phyloP scores from a whole-genome alignment of 1,140 invertebrate species.

The Halictus rubicundus region DNA sequence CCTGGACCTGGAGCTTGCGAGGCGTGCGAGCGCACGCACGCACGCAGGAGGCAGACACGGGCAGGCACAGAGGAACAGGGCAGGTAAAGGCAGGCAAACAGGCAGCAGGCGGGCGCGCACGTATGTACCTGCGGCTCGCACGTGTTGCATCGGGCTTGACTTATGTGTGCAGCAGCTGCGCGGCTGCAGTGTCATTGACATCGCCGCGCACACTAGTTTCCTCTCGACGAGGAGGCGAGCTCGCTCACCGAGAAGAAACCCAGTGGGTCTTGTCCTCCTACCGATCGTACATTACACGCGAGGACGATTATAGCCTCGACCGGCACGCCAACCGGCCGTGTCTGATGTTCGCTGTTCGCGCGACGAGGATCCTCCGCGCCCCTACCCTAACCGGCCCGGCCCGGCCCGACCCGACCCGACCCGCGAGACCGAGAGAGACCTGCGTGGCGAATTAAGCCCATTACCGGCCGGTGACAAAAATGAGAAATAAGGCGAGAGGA shows the following conservation, averaged over 20 bases:
- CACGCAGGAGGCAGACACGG: no score
- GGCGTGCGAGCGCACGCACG: no score
- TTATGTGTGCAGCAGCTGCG: constrained; percentile 75
- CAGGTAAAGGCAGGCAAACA: no score
- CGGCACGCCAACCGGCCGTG: constrained; percentile 62
- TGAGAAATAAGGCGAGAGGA: constrained; percentile 29
- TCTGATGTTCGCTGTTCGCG: constrained; percentile 63
- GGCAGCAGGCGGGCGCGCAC: not conserved
- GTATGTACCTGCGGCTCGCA: constrained; percentile 59
- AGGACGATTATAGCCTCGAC: constrained; percentile 71
- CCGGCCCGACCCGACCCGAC: not conserved
- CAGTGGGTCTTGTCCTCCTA: constrained; percentile 68
- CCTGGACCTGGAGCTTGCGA: not conserved
- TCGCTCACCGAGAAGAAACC: constrained; percentile 59
- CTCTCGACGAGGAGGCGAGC: constrained; percentile 52
- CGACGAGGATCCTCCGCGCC: constrained; percentile 50
- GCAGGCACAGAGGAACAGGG: no score
- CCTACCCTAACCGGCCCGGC: not conserved
- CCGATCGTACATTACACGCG: constrained; percentile 74
- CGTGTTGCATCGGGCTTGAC: constrained; percentile 65
- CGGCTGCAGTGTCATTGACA: constrained; percentile 77
- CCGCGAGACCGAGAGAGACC: not conserved
- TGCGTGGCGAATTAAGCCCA: constrained; percentile 55
- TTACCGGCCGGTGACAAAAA: constrained; percentile 46
- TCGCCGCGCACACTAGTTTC: constrained; percentile 69